These are phyloP conservation scores for Euglossa dilemma DNA, from an alignment of 1,140 invertebrate genomes.

Conservation along the genomic window DNA sequence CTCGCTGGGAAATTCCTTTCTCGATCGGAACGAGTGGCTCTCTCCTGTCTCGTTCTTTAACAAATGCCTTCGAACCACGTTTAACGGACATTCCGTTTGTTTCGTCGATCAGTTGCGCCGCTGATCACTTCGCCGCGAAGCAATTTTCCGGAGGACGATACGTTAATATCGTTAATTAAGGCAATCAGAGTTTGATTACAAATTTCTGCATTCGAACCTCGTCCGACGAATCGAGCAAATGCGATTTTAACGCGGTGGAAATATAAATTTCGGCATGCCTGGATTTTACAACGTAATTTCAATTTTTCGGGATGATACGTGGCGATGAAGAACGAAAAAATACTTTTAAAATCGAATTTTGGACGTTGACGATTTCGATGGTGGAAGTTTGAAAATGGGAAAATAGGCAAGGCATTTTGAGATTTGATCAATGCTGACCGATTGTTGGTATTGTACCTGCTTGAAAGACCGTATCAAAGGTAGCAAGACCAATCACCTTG, in stretches of 20 bases:
- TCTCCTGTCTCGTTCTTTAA: background rate
- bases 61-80: background rate
- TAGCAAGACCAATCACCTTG: constrained; percentile 44
- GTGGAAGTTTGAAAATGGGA: background rate
- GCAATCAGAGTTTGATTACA: background rate
- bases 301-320: too few species aligned
- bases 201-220: background rate
- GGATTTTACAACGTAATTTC: too few species aligned
- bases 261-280: too few species aligned
- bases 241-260: too few species aligned
- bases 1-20: constrained; percentile 10
- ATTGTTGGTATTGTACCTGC: constrained; percentile 27
- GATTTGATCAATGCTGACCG: constrained; percentile 18
- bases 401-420: background rate
- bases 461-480: constrained; percentile 54
- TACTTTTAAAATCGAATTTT: too few species aligned
- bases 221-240: background rate
- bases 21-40: background rate
- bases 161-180: background rate
- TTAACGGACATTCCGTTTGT: background rate
- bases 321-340: too few species aligned
- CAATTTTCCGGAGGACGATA: background rate
- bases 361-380: background rate
- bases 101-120: background rate
- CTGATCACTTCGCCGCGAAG: too few species aligned